Conservation (phyloP, 35 echinoderm and acorn worm species). For the Hemicentrotus pulcherrimus region DNA sequence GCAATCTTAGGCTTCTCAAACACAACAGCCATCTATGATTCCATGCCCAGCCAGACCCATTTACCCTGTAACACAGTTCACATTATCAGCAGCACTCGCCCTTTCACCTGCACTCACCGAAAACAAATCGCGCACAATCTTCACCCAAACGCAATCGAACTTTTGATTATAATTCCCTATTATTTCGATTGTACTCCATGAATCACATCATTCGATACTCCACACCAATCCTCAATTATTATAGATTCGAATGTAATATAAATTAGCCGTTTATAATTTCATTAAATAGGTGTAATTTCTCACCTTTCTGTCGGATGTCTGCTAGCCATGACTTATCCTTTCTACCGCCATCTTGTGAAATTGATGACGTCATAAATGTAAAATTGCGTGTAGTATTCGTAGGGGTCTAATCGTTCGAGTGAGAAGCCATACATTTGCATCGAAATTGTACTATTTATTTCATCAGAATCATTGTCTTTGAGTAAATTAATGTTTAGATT, state of each 20-base stretch:
- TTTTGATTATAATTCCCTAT: constrained; percentile 45
- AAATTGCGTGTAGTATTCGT: not conserved
- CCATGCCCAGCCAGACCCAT: not conserved
- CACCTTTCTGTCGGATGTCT: constrained; percentile 74
- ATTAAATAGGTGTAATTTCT: constrained; percentile 50
- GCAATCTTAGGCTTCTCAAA: not conserved
- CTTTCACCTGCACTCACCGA: constrained; percentile 8
- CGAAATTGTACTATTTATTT: not conserved
- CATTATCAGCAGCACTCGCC: not conserved
- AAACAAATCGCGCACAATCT: constrained; percentile 22
- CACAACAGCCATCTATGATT: not conserved
- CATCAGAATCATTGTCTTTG: not conserved
- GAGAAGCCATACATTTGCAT: not conserved
- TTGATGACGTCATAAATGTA: constrained; percentile 59
- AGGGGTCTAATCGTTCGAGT: not conserved
- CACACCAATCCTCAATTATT: constrained; percentile 14
- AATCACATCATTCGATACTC: constrained; percentile 33
- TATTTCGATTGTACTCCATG: not conserved
- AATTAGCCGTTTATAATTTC: not conserved
- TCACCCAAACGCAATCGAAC: not conserved
- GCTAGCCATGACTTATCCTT: constrained; percentile 60
- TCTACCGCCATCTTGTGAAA: constrained; percentile 66
- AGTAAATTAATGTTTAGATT: not conserved
- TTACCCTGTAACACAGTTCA: not conserved
- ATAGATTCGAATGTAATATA: not conserved